Base-by-base conservation (phyloP, 1,140 invertebrate genomes). In the Procambarus clarkii region DNA sequence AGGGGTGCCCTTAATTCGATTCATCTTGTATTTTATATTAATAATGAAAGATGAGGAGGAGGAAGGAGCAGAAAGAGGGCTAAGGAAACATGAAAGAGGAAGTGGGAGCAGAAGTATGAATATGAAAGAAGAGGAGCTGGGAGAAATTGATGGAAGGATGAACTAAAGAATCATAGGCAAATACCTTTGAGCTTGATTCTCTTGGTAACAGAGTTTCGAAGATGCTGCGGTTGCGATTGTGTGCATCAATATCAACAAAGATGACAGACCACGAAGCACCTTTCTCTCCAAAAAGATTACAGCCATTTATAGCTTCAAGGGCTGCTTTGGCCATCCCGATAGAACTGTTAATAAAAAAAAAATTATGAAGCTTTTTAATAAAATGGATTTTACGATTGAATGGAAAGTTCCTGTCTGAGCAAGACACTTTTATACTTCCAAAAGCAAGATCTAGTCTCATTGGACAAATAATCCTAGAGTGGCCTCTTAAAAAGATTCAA, bases 161-260 rank as follows among this genome's bases (percentile, higher is more conserved):
- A 34, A 34, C 34, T 34, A 34, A 34, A 34, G 34, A 34, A 34
- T 34, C 34, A 34, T 60, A 34, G 45, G 21, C 71, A 60, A 71
- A 80, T 95, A 99, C 98, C 95, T 99, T 99, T 11, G 99, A 99
- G 94, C 98, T 99, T 0, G 99, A 99, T 95, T 99, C 99, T 94
- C 99, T 96, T 0, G 99, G 99, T 79, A 99, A 95, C 95, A 99
- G 96, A 11, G 98, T 99, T 95, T 99, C 99, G 95, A 99, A 99
- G 94, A 99, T 99, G 94, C 98, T 99, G 94, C 99, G 96, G 95
- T 99, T 99, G 89, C 99, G 95, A 95, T 99, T 99, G 94, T 99
- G 99, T 44, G 99, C 99, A 95, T 99, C 99, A 94, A 99, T 99
- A 94, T 99, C 99, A 18, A 99, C 98, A 95, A 99, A 99, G 92